Conservation (phyloP, 2,797 vertebrate species). For the Nasua narica region DNA sequence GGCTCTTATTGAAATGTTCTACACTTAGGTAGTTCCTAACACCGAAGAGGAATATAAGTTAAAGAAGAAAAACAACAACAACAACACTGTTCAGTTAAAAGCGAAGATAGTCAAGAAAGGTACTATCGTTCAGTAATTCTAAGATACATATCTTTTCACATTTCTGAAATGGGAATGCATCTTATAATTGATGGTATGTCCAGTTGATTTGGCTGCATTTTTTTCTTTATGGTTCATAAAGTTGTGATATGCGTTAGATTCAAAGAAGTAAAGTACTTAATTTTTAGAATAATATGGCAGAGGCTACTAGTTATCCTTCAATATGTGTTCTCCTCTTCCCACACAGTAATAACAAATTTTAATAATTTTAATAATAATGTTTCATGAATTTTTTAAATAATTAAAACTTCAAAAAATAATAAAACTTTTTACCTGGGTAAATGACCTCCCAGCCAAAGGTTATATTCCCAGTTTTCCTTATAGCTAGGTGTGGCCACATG, state of each 20-base stretch:
- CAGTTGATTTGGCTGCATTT: slow-evolving; percentile 1
- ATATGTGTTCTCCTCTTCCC: background rate
- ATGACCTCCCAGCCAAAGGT: background rate
- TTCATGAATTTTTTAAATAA: background rate
- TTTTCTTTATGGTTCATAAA: background rate
- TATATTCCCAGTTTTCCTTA: background rate
- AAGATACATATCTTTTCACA: background rate
- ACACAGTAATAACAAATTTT: background rate
- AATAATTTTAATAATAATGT: background rate
- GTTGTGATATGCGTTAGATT: background rate
- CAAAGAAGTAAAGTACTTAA: background rate
- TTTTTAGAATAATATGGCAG: background rate
- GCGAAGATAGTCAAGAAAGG: background rate
- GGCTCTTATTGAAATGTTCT: background rate
- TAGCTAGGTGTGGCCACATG: background rate
- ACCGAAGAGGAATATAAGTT: background rate
- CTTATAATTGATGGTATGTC: background rate
- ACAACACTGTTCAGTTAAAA: background rate
- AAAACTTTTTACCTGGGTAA: background rate
- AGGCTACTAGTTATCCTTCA: background rate
- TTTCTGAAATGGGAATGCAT: slow-evolving; percentile 9
- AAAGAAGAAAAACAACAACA: background rate
- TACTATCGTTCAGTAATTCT: background rate
- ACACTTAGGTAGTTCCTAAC: background rate
- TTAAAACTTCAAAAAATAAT: background rate